Evolutionary conservation across 2,888 invertebrate genomes (phyloP).

Genomic region (Dioctria linearis): DNA sequence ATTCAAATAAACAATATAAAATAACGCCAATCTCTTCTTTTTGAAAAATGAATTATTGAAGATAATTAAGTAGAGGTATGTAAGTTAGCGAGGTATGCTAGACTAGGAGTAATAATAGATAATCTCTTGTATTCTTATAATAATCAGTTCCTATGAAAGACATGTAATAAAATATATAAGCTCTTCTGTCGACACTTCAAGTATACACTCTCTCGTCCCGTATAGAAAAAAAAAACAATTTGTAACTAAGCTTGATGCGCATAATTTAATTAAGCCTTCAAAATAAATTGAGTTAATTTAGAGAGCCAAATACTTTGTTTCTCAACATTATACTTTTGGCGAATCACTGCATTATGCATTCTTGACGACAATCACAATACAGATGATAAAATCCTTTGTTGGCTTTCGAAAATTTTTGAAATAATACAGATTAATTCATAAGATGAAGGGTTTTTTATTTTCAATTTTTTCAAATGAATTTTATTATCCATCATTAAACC

Average conservation of each 20-base stretch:
- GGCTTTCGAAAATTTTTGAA: not conserved
- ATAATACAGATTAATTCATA: no score
- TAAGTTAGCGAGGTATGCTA: not conserved
- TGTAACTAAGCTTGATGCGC: not conserved
- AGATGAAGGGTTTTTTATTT: no score
- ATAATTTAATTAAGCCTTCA: not conserved
- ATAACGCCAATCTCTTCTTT: not conserved
- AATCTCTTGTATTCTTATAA: constrained; percentile 1
- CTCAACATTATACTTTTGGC: no score
- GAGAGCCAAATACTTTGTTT: not conserved
- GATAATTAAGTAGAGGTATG: not conserved
- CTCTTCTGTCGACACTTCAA: not conserved
- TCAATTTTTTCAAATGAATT: no score
- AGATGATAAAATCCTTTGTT: no score
- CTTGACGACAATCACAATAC: no score
- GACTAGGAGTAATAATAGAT: not conserved
- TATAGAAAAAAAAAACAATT: not conserved
- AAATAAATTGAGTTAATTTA: not conserved
- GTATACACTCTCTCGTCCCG: not conserved
- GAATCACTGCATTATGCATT: no score
- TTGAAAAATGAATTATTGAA: not conserved
- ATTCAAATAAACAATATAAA: no score
- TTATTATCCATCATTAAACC: no score
- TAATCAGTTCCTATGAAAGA: not conserved
- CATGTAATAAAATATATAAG: not conserved